Evolutionary conservation across 2,888 invertebrate species (phyloP).

Genomic region (Latrodectus elegans): DNA sequence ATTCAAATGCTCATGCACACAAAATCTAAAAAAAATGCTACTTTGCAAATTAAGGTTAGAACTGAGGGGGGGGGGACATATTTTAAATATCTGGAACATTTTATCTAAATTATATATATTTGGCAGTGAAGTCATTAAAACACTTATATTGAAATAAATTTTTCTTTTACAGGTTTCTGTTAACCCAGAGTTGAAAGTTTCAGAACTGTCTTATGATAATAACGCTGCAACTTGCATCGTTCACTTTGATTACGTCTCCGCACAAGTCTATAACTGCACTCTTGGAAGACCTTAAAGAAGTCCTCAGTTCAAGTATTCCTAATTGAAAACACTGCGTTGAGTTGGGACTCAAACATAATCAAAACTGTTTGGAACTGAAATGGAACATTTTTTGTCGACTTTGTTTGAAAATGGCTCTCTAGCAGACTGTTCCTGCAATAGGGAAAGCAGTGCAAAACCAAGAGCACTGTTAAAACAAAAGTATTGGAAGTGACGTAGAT

Average conservation of each 20-base stretch:
- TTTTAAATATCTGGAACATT: too few species aligned
- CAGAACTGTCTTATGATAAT: slow-evolving; percentile 92
- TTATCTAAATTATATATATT: too few species aligned
- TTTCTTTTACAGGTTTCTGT: slow-evolving; percentile 81
- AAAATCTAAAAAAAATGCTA: too few species aligned
- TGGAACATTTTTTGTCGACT: background rate
- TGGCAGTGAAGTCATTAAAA: too few species aligned
- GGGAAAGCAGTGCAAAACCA: background rate
- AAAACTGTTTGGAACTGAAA: background rate
- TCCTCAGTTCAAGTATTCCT: slow-evolving; percentile 15
- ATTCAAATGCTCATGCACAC: too few species aligned
- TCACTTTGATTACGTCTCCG: slow-evolving; percentile 78
- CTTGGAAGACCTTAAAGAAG: slow-evolving; percentile 81
- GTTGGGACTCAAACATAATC: background rate
- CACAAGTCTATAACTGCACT: slow-evolving; percentile 80
- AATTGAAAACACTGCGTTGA: background rate
- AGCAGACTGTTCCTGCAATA: too few species aligned
- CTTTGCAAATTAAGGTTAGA: too few species aligned
- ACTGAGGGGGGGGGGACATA: too few species aligned
- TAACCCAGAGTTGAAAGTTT: slow-evolving; percentile 93
- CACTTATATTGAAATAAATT: background rate
- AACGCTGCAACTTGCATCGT: slow-evolving; percentile 91
- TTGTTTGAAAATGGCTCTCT: too few species aligned
- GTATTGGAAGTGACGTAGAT: too few species aligned
- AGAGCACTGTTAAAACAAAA: background rate